Evolutionary conservation across 2,113 vertebrate genomes (phyloP), one percentile per base, ranked within the genome.

Genomic region (Struthidea cinerea): DNA sequence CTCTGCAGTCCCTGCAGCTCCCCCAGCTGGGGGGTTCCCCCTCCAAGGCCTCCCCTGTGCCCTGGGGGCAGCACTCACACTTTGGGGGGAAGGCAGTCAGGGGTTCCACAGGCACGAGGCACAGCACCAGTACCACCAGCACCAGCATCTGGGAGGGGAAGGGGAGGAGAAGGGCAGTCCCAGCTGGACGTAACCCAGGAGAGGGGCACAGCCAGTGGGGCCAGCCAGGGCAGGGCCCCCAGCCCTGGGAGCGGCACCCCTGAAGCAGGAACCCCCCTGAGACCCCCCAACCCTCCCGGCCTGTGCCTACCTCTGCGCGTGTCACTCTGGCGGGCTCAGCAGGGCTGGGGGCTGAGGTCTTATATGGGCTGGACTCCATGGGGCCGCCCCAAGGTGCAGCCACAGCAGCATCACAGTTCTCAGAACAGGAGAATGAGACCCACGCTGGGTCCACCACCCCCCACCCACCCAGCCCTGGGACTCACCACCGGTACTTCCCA

Each of bases 331-430:
- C 42, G 67, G 85, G 82, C 67, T 79, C 16, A 1, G 41, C 35
- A 12, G 24, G 49, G 47, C 12, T 0, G 1, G 63, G 87, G 87
- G 47, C 70, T 42, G 63, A 0, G 1, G 7, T 55, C 5, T 94
- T 96, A 94, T 95, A 91, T 0, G 76, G 32, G 33, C 57, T 11
- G 44, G 84, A 27, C 70, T 83, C 67, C 3, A 0, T 0, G 84
- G 95, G 94, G 24, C 35, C 35, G 65, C 30, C 95, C 95, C 87
- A 65, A 81, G 80, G 92, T 84, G 73, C 87, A 73, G 44, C 27
- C 90, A 95, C 67, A 71, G 22, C 95, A 73, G 33, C 67, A 91
- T 84, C 77, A 82, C 63, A 89, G 3, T 95, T 96, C 95, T 64
- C 4, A 87, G 95, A 96, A 96, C 23, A 55, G 52, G 16, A 90